A percentile compares a stretch with the other conserved stretches of the same genome.
Conservation (phyloP, 2,888 invertebrate genomes). For the Dryobotodes eremita region DNA sequence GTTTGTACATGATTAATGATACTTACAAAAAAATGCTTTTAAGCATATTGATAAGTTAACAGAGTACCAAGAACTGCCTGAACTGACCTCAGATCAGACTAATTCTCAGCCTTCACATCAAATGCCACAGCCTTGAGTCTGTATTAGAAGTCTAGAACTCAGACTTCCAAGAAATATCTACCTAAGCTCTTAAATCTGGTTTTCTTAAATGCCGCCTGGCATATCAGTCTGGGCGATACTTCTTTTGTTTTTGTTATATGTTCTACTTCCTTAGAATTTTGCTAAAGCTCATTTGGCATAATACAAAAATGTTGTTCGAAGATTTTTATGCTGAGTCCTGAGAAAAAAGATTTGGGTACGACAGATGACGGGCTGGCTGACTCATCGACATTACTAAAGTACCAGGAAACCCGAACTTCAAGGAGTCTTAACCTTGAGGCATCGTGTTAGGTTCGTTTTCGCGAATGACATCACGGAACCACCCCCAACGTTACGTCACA, state of each 20-base stretch:
- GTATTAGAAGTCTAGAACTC: slow-evolving; percentile 67
- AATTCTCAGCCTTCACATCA: slow-evolving; percentile 51
- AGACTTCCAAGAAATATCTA: slow-evolving; percentile 72
- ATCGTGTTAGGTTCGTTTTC: background rate
- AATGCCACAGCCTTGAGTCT: slow-evolving; percentile 61
- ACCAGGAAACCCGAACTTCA: slow-evolving; percentile 33
- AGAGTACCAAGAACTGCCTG: slow-evolving; percentile 43
- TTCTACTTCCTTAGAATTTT: slow-evolving; percentile 36
- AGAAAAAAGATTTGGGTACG: slow-evolving; percentile 14
- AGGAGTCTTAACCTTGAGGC: slow-evolving; percentile 2
- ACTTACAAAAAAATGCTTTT: slow-evolving; percentile 9
- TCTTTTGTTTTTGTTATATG: slow-evolving; percentile 54
- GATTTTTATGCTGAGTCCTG: background rate
- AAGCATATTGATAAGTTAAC: slow-evolving; percentile 30
- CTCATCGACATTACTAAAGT: slow-evolving; percentile 24
- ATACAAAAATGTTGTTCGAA: slow-evolving; percentile 6
- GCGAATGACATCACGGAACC: slow-evolving; percentile 45
- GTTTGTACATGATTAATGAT: slow-evolving; percentile 44
- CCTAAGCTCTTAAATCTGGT: slow-evolving; percentile 66
- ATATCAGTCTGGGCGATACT: slow-evolving; percentile 43
- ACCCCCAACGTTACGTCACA: slow-evolving; percentile 14
- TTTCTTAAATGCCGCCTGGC: slow-evolving; percentile 60
- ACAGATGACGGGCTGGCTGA: slow-evolving; percentile 30
- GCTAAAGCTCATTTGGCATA: background rate
- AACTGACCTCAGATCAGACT: slow-evolving; percentile 38